Conservation (phyloP, 2,888 invertebrate species). For the Leptopilina syphax region DNA sequence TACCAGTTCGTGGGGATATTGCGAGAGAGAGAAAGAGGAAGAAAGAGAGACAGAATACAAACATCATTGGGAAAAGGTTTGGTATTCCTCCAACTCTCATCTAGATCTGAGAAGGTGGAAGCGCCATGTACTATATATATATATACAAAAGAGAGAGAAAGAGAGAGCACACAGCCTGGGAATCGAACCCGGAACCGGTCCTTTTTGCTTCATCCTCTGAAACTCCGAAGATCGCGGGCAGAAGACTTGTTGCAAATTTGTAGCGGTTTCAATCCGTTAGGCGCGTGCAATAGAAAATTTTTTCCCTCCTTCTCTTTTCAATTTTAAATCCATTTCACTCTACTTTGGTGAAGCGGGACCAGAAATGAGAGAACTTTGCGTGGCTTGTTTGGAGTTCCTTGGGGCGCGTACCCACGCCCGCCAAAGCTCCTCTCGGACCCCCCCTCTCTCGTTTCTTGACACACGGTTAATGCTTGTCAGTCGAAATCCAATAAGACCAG, state of each 20-base stretch:
- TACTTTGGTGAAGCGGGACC: slow-evolving; percentile 47
- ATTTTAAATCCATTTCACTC: slow-evolving; percentile 50
- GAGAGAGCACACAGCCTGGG: slow-evolving; percentile 54
- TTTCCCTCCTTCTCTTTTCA: slow-evolving; percentile 29
- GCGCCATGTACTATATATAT: slow-evolving; percentile 42
- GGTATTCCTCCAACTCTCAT: slow-evolving; percentile 55
- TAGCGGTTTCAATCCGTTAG: slow-evolving; percentile 55
- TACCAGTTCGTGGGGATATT: slow-evolving; percentile 57
- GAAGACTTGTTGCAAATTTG: slow-evolving; percentile 56
- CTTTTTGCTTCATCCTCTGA: slow-evolving; percentile 52
- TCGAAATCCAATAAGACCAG: slow-evolving; percentile 47
- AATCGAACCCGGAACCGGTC: slow-evolving; percentile 63
- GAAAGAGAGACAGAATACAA: neutral
- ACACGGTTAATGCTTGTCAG: slow-evolving; percentile 48
- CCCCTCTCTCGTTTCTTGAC: slow-evolving; percentile 41
- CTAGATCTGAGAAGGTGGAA: slow-evolving; percentile 61
- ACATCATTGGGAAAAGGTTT: slow-evolving; percentile 49
- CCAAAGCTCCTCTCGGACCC: slow-evolving; percentile 49
- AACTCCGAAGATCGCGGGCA: neutral
- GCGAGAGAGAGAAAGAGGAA: slow-evolving; percentile 9
- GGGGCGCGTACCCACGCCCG: slow-evolving; percentile 62
- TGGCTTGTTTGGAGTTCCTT: slow-evolving; percentile 63
- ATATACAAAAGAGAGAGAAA: too few species aligned
- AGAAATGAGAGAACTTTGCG: slow-evolving; percentile 41
- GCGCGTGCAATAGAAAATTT: slow-evolving; percentile 57